phyloP scores from a whole-genome alignment of 1,140 invertebrate species.

The Laodelphax striatellus region DNA sequence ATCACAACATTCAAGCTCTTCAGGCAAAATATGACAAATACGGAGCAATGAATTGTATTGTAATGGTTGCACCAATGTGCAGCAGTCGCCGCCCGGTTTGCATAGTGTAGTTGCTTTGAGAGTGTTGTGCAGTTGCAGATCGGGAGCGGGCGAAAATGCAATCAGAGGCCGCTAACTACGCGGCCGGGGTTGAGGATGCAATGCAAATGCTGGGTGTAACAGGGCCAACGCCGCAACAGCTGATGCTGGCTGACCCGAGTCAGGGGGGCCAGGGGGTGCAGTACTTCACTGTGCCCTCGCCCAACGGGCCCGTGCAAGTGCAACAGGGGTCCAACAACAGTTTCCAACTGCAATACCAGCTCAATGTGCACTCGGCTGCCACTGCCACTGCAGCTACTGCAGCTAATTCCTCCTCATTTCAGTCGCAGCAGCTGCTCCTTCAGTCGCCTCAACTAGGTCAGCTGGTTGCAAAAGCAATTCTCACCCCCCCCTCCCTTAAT shows the following conservation, averaged over 20 bases:
- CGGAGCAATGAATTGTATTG: too few relatives aligned
- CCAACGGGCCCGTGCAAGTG: slow-evolving; percentile 20
- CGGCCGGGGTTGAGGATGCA: slow-evolving; percentile 18
- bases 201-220: slow-evolving; percentile 17
- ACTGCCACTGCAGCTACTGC: background rate
- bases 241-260: slow-evolving; percentile 8
- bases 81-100: too few relatives aligned
- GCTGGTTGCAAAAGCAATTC: slow-evolving; percentile 2
- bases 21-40: too few relatives aligned
- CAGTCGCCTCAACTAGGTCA: slow-evolving; percentile 32
- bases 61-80: too few relatives aligned
- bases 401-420: slow-evolving; percentile 20
- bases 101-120: too few relatives aligned
- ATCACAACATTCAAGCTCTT: too few relatives aligned
- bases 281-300: slow-evolving; percentile 39
- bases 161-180: slow-evolving; percentile 8
- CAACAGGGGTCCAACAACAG: slow-evolving; percentile 12
- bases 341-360: slow-evolving; percentile 6
- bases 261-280: slow-evolving; percentile 24
- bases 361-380: background rate
- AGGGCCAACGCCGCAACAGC: background rate
- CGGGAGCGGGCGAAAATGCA: slow-evolving; percentile 10
- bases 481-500: background rate
- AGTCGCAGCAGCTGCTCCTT: slow-evolving; percentile 28
- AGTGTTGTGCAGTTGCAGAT: slow-evolving; percentile 6